Conservation (phyloP, 2,113 vertebrate genomes). For the Crocuta crocuta region DNA sequence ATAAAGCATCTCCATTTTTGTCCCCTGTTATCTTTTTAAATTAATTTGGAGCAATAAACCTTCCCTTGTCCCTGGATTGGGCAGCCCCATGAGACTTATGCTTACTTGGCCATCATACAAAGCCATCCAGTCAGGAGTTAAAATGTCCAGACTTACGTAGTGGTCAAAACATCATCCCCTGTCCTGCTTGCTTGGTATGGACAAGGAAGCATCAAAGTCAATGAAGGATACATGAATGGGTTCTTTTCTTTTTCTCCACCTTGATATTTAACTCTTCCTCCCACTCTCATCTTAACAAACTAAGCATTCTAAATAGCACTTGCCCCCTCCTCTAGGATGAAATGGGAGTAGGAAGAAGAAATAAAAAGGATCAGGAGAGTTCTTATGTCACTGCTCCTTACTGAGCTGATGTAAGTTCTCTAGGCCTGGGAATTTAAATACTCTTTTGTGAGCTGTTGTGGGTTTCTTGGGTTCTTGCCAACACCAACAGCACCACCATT, state of each 20-base stretch:
- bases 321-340: not conserved
- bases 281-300: not conserved
- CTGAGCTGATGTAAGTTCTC: not conserved
- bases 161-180: not conserved
- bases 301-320: not conserved
- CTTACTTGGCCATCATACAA: not conserved
- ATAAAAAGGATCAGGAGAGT: not conserved
- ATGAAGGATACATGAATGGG: not conserved
- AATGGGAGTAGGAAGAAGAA: not conserved
- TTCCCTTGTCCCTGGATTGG: not conserved
- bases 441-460: not conserved
- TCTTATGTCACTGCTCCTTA: not conserved
- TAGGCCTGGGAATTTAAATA: not conserved
- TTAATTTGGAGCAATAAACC: not conserved
- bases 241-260: not conserved
- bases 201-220: not conserved
- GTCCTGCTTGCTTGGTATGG: not conserved
- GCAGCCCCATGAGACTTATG: not conserved
- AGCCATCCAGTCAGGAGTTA: not conserved
- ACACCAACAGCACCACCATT: accelerated
- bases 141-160: not conserved
- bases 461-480: not conserved
- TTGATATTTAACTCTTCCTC: not conserved
- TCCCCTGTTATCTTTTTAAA: not conserved
- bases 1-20: not conserved